These are phyloP conservation scores for Notothenia rossii DNA, from an alignment of 2,113 vertebrate species.

Conservation along the genomic window DNA sequence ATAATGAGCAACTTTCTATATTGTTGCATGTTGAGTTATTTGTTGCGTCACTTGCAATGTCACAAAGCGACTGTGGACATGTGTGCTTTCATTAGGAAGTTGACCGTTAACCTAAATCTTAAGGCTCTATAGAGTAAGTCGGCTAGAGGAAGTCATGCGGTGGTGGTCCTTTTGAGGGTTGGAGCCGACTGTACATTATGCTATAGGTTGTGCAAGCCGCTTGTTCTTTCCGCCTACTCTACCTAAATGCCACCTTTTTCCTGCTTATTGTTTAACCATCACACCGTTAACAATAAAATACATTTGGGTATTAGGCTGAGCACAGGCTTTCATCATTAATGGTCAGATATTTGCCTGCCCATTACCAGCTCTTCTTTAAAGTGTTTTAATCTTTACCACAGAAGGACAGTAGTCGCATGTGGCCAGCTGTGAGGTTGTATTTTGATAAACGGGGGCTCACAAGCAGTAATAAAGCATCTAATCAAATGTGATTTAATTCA, in stretches of 20 bases:
- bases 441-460: neutral
- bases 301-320: neutral
- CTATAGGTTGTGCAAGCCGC: conserved; percentile 5
- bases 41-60: conserved; percentile 15
- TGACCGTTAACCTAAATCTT: conserved; percentile 77
- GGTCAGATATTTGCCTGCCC: neutral
- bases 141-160: conserved; percentile 72
- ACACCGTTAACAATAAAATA: conserved; percentile 7
- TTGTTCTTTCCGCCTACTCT: conserved; percentile 31
- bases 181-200: conserved; percentile 25
- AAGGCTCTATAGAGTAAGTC: conserved; percentile 38
- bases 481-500: neutral
- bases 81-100: conserved; percentile 61
- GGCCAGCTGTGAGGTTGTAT: neutral
- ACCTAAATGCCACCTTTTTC: conserved; percentile 48
- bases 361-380: neutral
- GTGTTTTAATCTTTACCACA: no score
- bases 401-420: neutral
- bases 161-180: conserved; percentile 21
- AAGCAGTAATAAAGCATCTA: neutral
- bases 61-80: neutral
- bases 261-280: conserved; percentile 55
- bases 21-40: conserved; percentile 13
- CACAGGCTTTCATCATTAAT: neutral
- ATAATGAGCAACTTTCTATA: neutral